A percentile compares a stretch with the other conserved stretches of the same genome.
phyloP scores from a whole-genome alignment of 92 coral and sea anemone genomes.

The Epizoanthus illoricatus region DNA sequence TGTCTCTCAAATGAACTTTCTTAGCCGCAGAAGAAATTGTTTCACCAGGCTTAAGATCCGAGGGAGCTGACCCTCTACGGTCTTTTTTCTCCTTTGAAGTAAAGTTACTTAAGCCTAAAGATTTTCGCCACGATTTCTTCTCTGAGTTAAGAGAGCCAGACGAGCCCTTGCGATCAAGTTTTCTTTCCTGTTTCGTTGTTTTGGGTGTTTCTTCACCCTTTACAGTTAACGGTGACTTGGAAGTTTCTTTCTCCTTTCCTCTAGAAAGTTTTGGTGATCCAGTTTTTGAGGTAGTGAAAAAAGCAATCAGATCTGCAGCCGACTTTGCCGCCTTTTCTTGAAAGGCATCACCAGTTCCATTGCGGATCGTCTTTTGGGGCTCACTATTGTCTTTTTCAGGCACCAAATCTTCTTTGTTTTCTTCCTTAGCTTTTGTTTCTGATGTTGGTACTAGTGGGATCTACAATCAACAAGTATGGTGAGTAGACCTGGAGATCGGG shows the following conservation, averaged over 20 bases:
- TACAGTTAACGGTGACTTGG: constrained; percentile 13
- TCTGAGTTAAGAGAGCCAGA: constrained; percentile 62
- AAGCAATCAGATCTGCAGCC: constrained; percentile 60
- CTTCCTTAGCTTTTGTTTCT: neutral
- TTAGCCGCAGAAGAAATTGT: constrained; percentile 41
- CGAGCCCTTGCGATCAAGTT: constrained; percentile 69
- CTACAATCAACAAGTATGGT: neutral
- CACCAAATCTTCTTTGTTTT: constrained; percentile 5
- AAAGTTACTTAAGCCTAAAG: constrained; percentile 74
- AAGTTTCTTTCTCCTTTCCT: constrained; percentile 33
- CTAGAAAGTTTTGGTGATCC: constrained; percentile 2
- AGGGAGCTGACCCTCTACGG: constrained; percentile 42
- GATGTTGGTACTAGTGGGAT: neutral
- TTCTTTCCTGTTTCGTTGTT: constrained; percentile 35
- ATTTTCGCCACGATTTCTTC: constrained; percentile 78
- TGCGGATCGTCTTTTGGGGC: neutral
- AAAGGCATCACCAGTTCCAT: constrained; percentile 16
- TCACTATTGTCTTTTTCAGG: constrained; percentile 28
- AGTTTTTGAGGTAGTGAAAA: constrained; percentile 55
- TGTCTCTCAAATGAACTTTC: constrained; percentile 67
- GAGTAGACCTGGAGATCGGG: neutral
- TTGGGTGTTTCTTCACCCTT: constrained; percentile 33
- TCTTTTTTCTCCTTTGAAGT: constrained; percentile 76
- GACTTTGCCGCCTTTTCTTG: constrained; percentile 48
- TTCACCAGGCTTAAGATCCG: constrained; percentile 32